These are phyloP conservation scores for Dreissena rostriformis DNA, from an alignment of 1,140 invertebrate genomes.

Conservation along the genomic window DNA sequence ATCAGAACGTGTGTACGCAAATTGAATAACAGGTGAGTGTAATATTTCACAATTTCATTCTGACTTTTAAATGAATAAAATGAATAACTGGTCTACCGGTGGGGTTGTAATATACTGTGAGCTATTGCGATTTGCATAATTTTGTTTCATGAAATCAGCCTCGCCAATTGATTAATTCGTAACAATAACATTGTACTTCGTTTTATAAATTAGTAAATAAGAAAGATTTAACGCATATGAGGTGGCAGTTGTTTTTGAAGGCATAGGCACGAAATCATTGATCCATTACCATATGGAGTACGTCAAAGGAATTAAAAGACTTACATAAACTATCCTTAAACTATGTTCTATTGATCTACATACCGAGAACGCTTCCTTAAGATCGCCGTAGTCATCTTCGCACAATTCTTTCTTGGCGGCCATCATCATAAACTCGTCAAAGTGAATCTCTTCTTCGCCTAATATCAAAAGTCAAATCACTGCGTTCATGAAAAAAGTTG, in stretches of 20 bases:
- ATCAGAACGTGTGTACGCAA: neutral
- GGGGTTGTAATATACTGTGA: too few species aligned
- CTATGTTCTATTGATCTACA: neutral
- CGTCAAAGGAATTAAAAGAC: too few species aligned
- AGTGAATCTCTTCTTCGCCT: constrained; percentile 44
- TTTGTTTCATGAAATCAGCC: too few species aligned
- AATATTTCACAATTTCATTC: neutral
- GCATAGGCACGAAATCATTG: too few species aligned
- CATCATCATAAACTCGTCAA: constrained; percentile 53
- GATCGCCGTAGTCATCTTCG: constrained; percentile 23
- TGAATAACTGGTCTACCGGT: neutral
- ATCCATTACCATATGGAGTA: too few species aligned
- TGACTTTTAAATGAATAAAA: neutral
- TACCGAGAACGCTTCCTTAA: constrained; percentile 52
- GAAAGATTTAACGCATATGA: too few species aligned
- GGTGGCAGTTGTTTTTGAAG: too few species aligned
- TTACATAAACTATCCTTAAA: too few species aligned
- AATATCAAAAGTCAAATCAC: neutral
- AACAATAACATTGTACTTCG: too few species aligned
- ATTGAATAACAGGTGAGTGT: neutral
- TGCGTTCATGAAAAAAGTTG: neutral
- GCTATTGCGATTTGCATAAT: too few species aligned
- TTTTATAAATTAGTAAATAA: too few species aligned
- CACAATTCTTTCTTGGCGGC: constrained; percentile 28
- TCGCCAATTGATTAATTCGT: too few species aligned